A percentile compares a stretch with the other conserved stretches of the same genome.
These are phyloP conservation scores for Haplochromis vanheusdeni DNA, from an alignment of 2,113 vertebrate species.

Conservation along the genomic window DNA sequence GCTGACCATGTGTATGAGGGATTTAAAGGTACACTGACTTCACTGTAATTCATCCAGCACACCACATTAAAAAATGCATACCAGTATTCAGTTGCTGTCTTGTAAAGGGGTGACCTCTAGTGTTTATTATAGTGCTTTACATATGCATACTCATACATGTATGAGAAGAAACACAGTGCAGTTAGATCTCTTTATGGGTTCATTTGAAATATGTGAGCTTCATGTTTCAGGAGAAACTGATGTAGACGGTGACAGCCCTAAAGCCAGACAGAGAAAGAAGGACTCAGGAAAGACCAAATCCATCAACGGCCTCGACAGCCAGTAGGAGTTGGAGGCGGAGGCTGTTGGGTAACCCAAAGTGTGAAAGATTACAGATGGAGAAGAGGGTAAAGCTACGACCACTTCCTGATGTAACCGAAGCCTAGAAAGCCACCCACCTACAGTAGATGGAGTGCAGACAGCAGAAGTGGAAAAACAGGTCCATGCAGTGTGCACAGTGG, in stretches of 20 bases:
- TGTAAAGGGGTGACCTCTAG: background rate
- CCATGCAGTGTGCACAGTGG: conserved; percentile 20
- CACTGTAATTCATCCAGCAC: background rate
- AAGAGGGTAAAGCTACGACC: background rate
- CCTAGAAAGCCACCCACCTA: background rate
- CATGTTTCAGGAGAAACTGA: conserved; percentile 40
- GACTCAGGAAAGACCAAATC: conserved; percentile 25
- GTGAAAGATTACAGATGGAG: background rate
- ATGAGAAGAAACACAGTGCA: background rate
- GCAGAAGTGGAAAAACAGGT: conserved; percentile 7
- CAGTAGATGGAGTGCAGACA: background rate
- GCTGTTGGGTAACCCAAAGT: background rate
- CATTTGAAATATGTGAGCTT: background rate
- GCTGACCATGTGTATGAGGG: conserved; percentile 22
- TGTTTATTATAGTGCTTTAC: background rate
- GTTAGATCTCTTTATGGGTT: background rate
- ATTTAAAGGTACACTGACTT: conserved; percentile 53
- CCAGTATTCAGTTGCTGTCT: background rate
- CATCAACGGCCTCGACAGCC: conserved; percentile 60
- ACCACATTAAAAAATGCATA: background rate
- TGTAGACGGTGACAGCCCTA: background rate
- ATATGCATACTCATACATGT: background rate
- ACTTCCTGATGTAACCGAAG: conserved; percentile 16
- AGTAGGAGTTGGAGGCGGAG: conserved; percentile 22
- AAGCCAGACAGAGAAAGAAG: conserved; percentile 35